phyloP scores from a whole-genome alignment of 2,797 vertebrate genomes.

The Molossus molossus region DNA sequence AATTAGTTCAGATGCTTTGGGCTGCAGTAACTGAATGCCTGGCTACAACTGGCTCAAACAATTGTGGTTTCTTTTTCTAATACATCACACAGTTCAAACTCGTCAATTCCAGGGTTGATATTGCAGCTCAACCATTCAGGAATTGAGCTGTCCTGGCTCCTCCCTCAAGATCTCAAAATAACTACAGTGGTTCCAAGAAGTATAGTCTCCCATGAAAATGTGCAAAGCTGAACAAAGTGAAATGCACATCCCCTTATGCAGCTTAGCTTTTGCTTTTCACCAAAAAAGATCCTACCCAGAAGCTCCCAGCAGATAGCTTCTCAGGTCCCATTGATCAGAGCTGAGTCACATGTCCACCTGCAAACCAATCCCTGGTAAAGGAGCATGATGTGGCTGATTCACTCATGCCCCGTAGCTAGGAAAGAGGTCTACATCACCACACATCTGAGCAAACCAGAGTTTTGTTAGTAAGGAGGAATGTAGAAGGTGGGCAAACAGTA shows the following conservation, averaged over 20 bases:
- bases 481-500: not conserved
- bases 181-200: not conserved
- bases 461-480: not conserved
- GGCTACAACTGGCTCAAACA: not conserved
- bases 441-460: not conserved
- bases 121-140: not conserved
- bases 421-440: not conserved
- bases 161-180: not conserved
- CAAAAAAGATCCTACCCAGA: constrained; percentile 18
- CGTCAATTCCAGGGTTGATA: not conserved
- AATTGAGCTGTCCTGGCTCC: not conserved
- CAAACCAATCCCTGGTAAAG: not conserved
- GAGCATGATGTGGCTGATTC: not conserved
- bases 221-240: not conserved
- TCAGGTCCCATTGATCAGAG: not conserved
- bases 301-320: not conserved
- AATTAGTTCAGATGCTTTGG: not conserved
- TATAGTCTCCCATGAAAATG: not conserved
- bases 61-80: not conserved
- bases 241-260: not conserved
- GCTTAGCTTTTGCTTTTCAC: not conserved
- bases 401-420: not conserved
- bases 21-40: constrained; percentile 1
- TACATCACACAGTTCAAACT: not conserved
- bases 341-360: not conserved